Base-by-base conservation (phyloP, 2,888 invertebrate species). In the Eilema caniola region DNA sequence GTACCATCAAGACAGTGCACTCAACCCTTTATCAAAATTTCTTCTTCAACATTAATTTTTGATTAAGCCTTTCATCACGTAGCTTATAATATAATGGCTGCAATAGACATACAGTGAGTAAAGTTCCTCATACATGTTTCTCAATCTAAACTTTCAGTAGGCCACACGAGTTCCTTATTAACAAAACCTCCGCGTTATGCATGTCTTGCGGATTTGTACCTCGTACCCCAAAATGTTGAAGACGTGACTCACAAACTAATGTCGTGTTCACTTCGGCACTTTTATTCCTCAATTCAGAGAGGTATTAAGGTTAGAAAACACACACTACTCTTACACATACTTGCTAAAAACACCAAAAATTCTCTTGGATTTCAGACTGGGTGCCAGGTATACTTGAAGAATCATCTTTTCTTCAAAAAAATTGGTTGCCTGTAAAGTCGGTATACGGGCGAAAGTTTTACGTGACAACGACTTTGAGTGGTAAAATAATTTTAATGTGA, bases 171-270 rank as follows among this genome's bases (percentile, higher is more conserved):
- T 25, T 20, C 16, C 60, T 59, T 53, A 61, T 28, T 59, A 66
- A 59, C 57, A 47, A 67, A 7, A n/a, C 31, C 61, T 25, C 20
- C 16, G 12, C 16, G 20, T 5, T 11, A 23, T 11, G n/a, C 41
- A 12, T 56, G 41, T 67, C 8, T 31, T 23, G 56, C 25, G 62
- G 62, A 68, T 68, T 62, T 56, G 67, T 56, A 53, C 56, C 62
- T 16, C 33, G 28, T 28, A 37, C 33, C 33, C 33, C 33, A 12
- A 68, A 68, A 68, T 56, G 67, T 68, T 23, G 25, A 11, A 31
- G 23, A 68, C 67, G 67, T 68, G 67, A 68, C 67, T 56, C 14
- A 20, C 57, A 53, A 31, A 47, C 24, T 47, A 53, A 61, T 61
- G 65, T 5, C 5, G 20, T 53, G 3, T 7, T 53, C 53, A 12